These are phyloP conservation scores for Erythrocercus mccallii DNA, from an alignment of 2,113 vertebrate genomes.

Conservation along the genomic window DNA sequence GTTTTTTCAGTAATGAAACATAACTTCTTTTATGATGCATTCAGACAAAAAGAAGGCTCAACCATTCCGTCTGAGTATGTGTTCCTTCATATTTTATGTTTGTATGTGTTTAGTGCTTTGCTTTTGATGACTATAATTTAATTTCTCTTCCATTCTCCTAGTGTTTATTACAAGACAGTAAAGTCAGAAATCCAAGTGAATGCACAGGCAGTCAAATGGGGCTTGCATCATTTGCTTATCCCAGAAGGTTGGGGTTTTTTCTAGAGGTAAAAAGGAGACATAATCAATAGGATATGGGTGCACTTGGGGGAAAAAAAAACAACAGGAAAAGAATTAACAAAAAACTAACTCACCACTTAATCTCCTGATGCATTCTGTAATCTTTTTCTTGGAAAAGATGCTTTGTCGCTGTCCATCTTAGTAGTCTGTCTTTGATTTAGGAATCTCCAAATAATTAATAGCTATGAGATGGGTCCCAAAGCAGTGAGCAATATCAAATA, in stretches of 20 bases:
- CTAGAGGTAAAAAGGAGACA: not conserved
- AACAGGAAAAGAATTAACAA: not conserved
- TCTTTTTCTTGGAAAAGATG: not conserved
- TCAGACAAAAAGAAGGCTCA: slow-evolving; percentile 49
- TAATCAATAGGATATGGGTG: not conserved
- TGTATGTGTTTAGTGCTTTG: slow-evolving; percentile 27
- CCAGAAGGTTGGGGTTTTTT: not conserved
- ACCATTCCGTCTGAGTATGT: slow-evolving; percentile 4
- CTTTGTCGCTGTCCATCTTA: not conserved
- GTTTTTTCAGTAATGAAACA: slow-evolving; percentile 57
- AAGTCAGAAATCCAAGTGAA: slow-evolving; percentile 40
- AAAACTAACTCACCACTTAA: not conserved
- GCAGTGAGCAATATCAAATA: not conserved
- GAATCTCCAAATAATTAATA: slow-evolving; percentile 2
- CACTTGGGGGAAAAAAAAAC: not conserved
- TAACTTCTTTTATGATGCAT: slow-evolving; percentile 60
- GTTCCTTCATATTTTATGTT: slow-evolving; percentile 53
- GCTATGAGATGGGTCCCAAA: not conserved
- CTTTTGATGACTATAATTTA: slow-evolving; percentile 45
- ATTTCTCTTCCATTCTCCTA: slow-evolving; percentile 11
- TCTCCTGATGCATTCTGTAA: not conserved
- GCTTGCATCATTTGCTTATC: not conserved
- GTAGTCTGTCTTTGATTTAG: not conserved
- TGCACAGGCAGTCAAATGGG: not conserved
- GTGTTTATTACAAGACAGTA: slow-evolving; percentile 48